A percentile compares a stretch with the other conserved stretches of the same genome.
Conservation (phyloP, 2,797 vertebrate genomes). For the Tiaroga cobitis region DNA sequence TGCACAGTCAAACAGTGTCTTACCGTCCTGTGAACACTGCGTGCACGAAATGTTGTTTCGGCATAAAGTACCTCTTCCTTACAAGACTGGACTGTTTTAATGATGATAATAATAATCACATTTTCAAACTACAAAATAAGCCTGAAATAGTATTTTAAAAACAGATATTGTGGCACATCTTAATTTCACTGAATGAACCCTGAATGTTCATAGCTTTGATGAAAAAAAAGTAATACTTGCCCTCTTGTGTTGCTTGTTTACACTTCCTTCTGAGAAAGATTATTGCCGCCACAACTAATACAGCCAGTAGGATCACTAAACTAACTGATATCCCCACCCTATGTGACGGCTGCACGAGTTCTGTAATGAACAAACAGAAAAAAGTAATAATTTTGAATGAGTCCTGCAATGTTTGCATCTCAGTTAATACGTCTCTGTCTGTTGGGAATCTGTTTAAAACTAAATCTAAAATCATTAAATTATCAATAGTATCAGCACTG, state of each 20-base stretch:
- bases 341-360: not conserved
- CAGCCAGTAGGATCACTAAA: not conserved
- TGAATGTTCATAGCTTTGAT: not conserved
- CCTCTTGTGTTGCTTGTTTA: rapidly evolving
- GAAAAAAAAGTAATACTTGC: not conserved
- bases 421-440: not conserved
- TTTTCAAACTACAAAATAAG: not conserved
- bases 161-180: not conserved
- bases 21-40: not conserved
- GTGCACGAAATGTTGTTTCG: not conserved
- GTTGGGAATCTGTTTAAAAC: not conserved
- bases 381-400: not conserved
- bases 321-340: rapidly evolving
- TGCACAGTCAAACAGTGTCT: not conserved
- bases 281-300: not conserved
- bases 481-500: not conserved
- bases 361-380: not conserved
- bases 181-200: not conserved
- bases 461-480: not conserved
- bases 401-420: not conserved
- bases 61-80: not conserved
- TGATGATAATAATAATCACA: not conserved
- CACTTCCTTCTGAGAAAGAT: rapidly evolving
- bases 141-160: not conserved
- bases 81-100: conserved; percentile 7